Percentiles rank a stretch among this genome's conserved stretches.
phyloP scores from a whole-genome alignment of 1,140 invertebrate species.

The Trichoplusia ni region DNA sequence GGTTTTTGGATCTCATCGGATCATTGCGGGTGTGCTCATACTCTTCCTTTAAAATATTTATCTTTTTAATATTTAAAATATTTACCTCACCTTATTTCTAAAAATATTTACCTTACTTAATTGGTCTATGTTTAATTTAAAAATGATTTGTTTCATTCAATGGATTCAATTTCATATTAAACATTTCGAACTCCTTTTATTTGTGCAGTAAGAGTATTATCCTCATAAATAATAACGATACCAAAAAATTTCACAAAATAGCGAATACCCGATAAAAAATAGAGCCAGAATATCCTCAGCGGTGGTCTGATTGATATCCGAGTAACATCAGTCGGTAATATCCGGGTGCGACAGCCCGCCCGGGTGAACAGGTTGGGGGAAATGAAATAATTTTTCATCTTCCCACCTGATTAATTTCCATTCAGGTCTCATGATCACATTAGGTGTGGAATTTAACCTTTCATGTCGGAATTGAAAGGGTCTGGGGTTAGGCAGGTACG shows the following conservation, averaged over 20 bases:
- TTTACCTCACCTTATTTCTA: no score
- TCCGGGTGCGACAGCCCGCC: slow-evolving; percentile 40
- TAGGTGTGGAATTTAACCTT: neutral
- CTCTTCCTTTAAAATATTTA: no score
- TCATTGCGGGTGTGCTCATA: no score
- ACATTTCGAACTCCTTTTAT: no score
- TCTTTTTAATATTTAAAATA: no score
- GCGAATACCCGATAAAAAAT: slow-evolving; percentile 25
- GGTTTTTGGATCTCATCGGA: no score
- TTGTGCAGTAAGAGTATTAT: no score
- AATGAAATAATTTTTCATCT: slow-evolving; percentile 52
- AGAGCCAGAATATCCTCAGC: slow-evolving; percentile 21
- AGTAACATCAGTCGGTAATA: slow-evolving; percentile 54
- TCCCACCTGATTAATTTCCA: slow-evolving; percentile 25
- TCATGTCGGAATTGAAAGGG: neutral
- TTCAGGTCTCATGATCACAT: neutral
- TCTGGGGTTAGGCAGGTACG: no score
- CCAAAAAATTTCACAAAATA: slow-evolving; percentile 3
- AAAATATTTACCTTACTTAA: no score
- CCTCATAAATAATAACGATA: neutral
- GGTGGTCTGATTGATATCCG: slow-evolving; percentile 57
- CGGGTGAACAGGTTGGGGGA: slow-evolving; percentile 37
- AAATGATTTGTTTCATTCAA: no score
- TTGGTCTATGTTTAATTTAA: no score
- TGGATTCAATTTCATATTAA: no score